Base-by-base conservation (phyloP, 2,797 vertebrate genomes). In the Buphagus erythrorhynchus region DNA sequence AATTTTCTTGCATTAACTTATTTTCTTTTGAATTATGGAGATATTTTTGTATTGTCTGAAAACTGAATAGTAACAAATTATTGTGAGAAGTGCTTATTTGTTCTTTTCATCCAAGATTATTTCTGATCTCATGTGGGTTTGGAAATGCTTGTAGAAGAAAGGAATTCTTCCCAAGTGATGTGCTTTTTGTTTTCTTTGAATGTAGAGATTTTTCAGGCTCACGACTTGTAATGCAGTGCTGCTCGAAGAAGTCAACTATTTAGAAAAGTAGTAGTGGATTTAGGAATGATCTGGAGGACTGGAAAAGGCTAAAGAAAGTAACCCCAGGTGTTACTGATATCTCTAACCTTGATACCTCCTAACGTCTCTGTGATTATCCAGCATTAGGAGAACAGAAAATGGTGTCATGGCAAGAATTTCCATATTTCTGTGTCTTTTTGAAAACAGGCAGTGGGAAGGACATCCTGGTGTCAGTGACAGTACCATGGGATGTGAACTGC, bases 21-120 rank as follows among this genome's bases (percentile, higher is more conserved):
- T 38, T 95, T 81, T 63, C 66, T 89, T 94, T 68, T 3, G 35
- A 95, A 88, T 93, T 94, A 89, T 40, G 87, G 69, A 93, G 85
- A 76, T 43, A 26, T 51, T 79, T 89, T 42, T 77, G 11, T 81
- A 79, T 87, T 94, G 89, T 90, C 75, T 89, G 68, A 77, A 91
- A 95, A 88, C 38, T 40, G 62, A 94, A 57, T 59, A 62, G 35
- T 48, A 42, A 76, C 72, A 66, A 65, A 75, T 88, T 45, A 62
- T 84, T 91, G 57, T 66, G 69, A 63, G 68, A 67, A 33, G 17
- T 84, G 67, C 51, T 75, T 90, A 49, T 46, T 84, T 67, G 6
- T 66, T 95, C 65, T 94, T 63, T 71, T 95, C 57, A 38, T 81
- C 26, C 3, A 4, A 76, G 69, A 68, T 95, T 81, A 93, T 79